These are phyloP conservation scores for Ganaspis brasiliensis DNA, from an alignment of 2,888 invertebrate species.

Conservation along the genomic window DNA sequence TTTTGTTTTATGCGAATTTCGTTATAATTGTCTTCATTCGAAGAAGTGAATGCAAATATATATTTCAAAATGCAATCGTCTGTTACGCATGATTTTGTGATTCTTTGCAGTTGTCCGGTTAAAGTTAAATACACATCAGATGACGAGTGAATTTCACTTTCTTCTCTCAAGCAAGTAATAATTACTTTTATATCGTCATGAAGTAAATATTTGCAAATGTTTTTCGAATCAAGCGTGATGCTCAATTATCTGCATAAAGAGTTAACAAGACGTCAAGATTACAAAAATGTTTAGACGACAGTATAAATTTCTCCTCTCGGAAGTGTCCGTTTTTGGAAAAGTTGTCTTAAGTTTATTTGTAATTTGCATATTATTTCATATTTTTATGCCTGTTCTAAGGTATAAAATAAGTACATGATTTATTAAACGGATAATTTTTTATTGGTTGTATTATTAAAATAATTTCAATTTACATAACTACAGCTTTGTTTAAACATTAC, in stretches of 20 bases:
- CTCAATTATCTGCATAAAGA: neutral
- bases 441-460: no score
- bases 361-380: neutral
- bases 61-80: neutral
- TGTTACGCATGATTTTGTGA: neutral
- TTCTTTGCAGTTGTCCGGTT: constrained; percentile 33
- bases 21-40: neutral
- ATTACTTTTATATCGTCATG: constrained; percentile 31
- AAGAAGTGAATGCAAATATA: neutral
- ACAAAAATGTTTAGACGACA: neutral
- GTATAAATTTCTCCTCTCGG: neutral
- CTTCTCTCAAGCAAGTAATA: constrained; percentile 58
- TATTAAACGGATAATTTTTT: no score
- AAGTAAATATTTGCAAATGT: constrained; percentile 23
- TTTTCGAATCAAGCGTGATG: constrained; percentile 8
- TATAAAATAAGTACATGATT: no score
- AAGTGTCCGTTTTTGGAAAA: neutral
- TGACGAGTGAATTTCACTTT: constrained; percentile 71
- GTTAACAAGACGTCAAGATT: neutral
- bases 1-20: neutral
- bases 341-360: neutral
- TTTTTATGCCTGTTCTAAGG: no score
- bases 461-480: no score
- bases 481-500: no score
- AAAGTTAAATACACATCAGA: constrained; percentile 24